Conservation (phyloP, 1,140 invertebrate species). For the Ruditapes philippinarum region DNA sequence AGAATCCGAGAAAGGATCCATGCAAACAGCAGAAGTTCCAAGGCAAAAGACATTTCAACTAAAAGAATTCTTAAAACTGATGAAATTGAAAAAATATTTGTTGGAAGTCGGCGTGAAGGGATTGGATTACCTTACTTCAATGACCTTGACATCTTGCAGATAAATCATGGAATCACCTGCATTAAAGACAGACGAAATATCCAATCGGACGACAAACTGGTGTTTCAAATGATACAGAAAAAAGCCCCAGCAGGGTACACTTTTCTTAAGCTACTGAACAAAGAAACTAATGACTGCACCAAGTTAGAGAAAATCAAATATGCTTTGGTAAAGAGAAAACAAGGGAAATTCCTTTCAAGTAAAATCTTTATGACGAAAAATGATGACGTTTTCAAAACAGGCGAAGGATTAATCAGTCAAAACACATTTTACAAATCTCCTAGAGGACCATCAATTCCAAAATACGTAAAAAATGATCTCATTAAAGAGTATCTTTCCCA, state of each 20-base stretch:
- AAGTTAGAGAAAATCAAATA: not conserved
- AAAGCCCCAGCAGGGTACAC: not conserved
- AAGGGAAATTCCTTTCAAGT: conserved; percentile 3
- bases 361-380: conserved; percentile 1
- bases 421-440: not conserved
- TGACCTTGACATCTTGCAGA: conserved; percentile 23
- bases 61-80: not conserved
- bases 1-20: not conserved
- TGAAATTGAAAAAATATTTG: conserved; percentile 37
- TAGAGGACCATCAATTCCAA: conserved; percentile 13
- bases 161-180: conserved; percentile 13
- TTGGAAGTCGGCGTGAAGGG: conserved; percentile 26
- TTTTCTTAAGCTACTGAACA: not conserved
- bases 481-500: not conserved
- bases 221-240: not conserved
- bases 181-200: not conserved
- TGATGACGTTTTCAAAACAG: not conserved
- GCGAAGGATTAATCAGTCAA: not conserved
- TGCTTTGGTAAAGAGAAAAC: not conserved
- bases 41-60: conserved; percentile 4
- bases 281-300: not conserved
- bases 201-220: not conserved
- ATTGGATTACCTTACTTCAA: not conserved
- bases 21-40: not conserved
- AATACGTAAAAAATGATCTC: not conserved